Conservation (phyloP, 37 sponge, comb jelly and placozoan species). For the Geodia barretti region DNA sequence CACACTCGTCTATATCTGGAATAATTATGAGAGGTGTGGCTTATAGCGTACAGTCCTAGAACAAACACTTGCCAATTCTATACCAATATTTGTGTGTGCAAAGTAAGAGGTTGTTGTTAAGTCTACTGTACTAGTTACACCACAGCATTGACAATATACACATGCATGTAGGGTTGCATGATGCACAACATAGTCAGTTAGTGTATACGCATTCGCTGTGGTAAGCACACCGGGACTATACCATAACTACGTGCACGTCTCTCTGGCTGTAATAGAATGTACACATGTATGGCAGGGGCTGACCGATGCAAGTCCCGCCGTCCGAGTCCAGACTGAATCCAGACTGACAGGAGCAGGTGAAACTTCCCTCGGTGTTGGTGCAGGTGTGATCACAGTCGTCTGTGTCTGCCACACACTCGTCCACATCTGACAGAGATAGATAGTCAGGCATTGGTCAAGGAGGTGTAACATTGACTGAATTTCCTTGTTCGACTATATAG, state of each 20-base stretch:
- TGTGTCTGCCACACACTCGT: conserved; percentile 23
- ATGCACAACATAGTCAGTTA: no score
- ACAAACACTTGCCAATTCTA: neutral
- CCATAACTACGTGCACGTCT: no score
- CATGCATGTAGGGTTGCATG: no score
- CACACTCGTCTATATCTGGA: conserved; percentile 43
- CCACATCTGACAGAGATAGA: conserved; percentile 17
- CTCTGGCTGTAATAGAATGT: neutral
- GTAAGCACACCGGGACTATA: no score
- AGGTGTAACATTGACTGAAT: no score
- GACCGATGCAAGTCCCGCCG: conserved; percentile 60
- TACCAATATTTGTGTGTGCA: neutral
- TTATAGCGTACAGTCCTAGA: no score
- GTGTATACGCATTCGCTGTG: no score
- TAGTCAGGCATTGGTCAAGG: no score
- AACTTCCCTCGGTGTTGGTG: neutral
- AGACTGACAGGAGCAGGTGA: conserved; percentile 10
- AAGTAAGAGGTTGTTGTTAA: neutral
- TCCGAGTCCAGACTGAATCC: conserved; percentile 28
- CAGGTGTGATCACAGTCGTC: conserved; percentile 7
- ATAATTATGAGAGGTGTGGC: neutral
- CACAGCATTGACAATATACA: neutral
- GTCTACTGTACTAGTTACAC: no score
- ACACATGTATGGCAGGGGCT: no score
- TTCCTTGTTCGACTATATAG: no score